A percentile compares a stretch with the other conserved stretches of the same genome.
Evolutionary conservation across 2,113 vertebrate genomes (phyloP).

Genomic region (Ornithorhynchus anatinus): DNA sequence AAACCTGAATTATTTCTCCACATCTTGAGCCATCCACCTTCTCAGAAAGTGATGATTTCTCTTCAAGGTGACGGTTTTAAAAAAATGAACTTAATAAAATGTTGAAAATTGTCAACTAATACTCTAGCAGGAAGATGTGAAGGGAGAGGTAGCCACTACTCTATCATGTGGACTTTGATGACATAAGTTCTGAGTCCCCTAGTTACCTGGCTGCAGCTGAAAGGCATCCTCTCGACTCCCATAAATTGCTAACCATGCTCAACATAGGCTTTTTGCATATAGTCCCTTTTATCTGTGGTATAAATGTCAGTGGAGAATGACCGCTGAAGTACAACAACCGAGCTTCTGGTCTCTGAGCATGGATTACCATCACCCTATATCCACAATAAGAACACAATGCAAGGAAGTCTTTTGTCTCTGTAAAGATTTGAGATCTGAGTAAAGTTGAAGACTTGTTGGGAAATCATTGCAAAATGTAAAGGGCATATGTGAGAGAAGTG

Average conservation of each 20-base stretch:
- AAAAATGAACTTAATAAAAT: conserved; percentile 30
- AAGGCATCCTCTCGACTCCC: not conserved
- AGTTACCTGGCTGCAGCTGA: not conserved
- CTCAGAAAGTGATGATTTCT: conserved; percentile 25
- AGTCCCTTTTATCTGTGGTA: not conserved
- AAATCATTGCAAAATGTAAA: no score
- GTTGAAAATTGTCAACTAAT: not conserved
- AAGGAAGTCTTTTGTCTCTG: not conserved
- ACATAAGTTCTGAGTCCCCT: not conserved
- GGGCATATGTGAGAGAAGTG: no score
- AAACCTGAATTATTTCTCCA: conserved; percentile 34
- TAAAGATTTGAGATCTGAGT: not conserved
- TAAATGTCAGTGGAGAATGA: not conserved
- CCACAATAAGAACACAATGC: not conserved
- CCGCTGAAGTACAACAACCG: not conserved
- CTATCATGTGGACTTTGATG: not conserved
- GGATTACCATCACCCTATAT: not conserved
- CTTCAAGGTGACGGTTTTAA: conserved; percentile 29
- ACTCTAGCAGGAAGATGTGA: rapidly evolving
- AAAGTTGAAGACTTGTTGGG: no score
- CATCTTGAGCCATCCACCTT: conserved; percentile 10
- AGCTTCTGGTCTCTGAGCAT: not conserved
- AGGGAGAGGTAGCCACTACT: rapidly evolving
- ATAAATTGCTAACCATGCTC: not conserved
- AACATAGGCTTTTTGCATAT: not conserved